Evolutionary conservation across 2,888 invertebrate species (phyloP), one percentile per base, ranked within the genome.

Genomic region (Phragmatobia fuliginosa): DNA sequence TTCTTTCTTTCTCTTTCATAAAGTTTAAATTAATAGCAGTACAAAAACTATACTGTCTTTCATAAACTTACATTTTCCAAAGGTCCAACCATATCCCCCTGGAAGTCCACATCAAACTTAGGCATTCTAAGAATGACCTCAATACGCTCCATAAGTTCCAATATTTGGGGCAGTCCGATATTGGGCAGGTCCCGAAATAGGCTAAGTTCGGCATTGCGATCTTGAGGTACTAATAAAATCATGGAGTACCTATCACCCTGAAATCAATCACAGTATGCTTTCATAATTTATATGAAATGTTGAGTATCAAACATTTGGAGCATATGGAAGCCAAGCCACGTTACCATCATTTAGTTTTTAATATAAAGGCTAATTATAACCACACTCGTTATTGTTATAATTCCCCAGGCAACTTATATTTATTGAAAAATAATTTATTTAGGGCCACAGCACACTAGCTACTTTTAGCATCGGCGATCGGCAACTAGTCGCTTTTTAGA

Each of bases 161-260:
- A 75, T 62, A 97, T 94, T 41, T 89, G 87, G 0, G 93, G 87
- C 3, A 97, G 84, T 18, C 96, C 93, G 77, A 95, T 90, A 81
- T 95, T 96, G 0, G 96, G 94, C 59, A 97, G 85, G 83, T 97
- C 96, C 62, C 95, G 91, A 32, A 96, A 91, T 2, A 97, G 85
- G 6, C 92, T 88, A 2, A 88, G 77, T 1, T 96, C 86, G 6
- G 95, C 95, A 25, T 94, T 91, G 21, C 90, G 90, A 32, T 94
- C 94, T 38, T 88, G 89, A 0, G 97, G 97, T 11, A 97, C 90
- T 3, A 97, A 75, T 18, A 97, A 85, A 60, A 97, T 81, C 97
- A 97, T 96, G 0, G 96, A 96, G 77, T 96, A 96, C 72, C 94
- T 94, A 1, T 90, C 92, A 80, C 96, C 96, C 97, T 97, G 88